A percentile compares a stretch with the other conserved stretches of the same genome.
Evolutionary conservation across 2,113 vertebrate genomes (phyloP).

Genomic region (Neolamprologus tretocephalus): DNA sequence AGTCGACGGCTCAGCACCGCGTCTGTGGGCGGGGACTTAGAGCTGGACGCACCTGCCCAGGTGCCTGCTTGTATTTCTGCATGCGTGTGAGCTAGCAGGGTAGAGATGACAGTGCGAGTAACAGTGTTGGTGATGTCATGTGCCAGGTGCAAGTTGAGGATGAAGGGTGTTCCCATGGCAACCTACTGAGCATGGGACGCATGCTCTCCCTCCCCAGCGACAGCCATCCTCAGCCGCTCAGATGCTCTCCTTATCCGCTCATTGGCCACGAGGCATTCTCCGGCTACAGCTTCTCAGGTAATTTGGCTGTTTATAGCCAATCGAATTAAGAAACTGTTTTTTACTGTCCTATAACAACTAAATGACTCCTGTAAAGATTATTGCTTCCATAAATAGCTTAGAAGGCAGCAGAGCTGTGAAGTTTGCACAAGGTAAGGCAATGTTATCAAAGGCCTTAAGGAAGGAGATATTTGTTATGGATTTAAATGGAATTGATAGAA

Average conservation of each 20-base stretch:
- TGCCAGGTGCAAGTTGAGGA: conserved; percentile 65
- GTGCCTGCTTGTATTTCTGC: not conserved
- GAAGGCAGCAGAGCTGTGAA: not conserved
- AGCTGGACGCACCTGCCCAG: conserved; percentile 45
- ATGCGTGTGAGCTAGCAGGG: not conserved
- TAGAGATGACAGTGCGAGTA: not conserved
- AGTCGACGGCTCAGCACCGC: conserved; percentile 30
- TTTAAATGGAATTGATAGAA: not conserved
- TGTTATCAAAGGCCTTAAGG: not conserved
- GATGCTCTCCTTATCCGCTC: conserved; percentile 66
- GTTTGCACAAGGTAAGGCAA: not conserved
- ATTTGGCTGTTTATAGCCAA: conserved; percentile 7
- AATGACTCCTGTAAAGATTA: conserved; percentile 24
- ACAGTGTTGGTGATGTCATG: conserved; percentile 9
- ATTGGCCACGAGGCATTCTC: conserved; percentile 52
- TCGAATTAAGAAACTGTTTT: conserved; percentile 6
- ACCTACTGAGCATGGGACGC: conserved; percentile 75
- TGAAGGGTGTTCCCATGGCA: conserved; percentile 63
- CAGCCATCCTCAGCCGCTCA: conserved; percentile 81
- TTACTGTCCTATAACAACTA: not conserved
- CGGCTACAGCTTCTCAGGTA: conserved; percentile 63
- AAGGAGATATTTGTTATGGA: not conserved
- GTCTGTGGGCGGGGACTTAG: conserved; percentile 23
- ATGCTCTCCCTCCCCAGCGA: conserved; percentile 92
- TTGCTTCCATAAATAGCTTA: conserved; percentile 21